These are phyloP conservation scores for Phalloptychus januarius DNA, from an alignment of 2,797 vertebrate species.

Conservation along the genomic window DNA sequence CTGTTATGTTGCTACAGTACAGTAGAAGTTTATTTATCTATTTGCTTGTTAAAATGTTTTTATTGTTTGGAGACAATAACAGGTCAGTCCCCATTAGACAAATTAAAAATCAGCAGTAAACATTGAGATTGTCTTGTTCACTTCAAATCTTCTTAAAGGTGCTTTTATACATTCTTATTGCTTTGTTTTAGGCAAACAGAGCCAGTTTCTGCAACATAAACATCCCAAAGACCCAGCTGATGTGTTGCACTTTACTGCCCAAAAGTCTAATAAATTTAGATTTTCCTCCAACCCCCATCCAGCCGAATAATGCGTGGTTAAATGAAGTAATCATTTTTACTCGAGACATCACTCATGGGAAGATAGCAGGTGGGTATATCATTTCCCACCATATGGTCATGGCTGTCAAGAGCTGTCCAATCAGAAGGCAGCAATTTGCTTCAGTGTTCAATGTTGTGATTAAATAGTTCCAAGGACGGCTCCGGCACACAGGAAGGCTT, in stretches of 20 bases:
- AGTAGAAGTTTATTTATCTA: not conserved
- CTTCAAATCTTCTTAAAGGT: not conserved
- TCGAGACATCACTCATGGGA: conserved; percentile 81
- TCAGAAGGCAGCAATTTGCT: conserved; percentile 80
- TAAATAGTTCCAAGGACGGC: conserved; percentile 82
- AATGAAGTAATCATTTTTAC: conserved; percentile 87
- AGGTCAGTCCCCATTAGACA: not conserved
- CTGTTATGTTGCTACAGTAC: not conserved
- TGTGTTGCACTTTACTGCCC: conserved; percentile 55
- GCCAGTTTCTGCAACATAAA: conserved; percentile 35
- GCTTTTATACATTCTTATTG: not conserved
- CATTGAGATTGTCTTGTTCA: not conserved
- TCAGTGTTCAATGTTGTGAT: conserved; percentile 82
- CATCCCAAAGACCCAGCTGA: conserved; percentile 72
- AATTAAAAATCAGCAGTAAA: not conserved
- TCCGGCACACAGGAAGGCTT: conserved; percentile 73
- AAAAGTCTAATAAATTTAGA: conserved; percentile 70
- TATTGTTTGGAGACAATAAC: not conserved
- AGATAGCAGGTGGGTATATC: conserved; percentile 86
- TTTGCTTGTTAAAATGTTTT: not conserved
- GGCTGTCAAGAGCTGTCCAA: conserved; percentile 79
- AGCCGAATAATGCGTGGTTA: conserved; percentile 81
- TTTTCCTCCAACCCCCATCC: conserved; percentile 69
- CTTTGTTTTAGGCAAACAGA: conserved; percentile 40
- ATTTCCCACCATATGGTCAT: conserved; percentile 84